phyloP scores from a whole-genome alignment of 2,113 vertebrate genomes.

The Manacus vitellinus region DNA sequence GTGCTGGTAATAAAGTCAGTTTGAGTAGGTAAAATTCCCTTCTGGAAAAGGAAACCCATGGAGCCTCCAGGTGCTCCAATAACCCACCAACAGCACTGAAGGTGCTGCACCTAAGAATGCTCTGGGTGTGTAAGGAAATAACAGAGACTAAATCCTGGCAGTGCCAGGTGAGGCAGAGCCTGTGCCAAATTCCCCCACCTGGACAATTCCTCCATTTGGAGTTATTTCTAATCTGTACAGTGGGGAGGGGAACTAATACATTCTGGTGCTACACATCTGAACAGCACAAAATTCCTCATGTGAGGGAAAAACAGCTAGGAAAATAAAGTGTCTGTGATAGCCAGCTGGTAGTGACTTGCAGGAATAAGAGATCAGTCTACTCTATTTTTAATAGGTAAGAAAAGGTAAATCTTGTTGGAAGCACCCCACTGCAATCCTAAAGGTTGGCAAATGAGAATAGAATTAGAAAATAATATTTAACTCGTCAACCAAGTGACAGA shows the following conservation, averaged over 20 bases:
- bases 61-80: neutral
- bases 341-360: neutral
- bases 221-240: neutral
- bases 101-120: accelerated
- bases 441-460: neutral
- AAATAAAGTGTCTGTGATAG: neutral
- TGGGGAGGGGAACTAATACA: neutral
- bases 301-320: neutral
- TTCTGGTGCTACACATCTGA: neutral
- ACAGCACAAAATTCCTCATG: neutral
- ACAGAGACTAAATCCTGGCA: neutral
- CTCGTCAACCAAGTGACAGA: neutral
- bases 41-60: neutral
- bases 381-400: neutral
- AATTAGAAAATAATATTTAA: neutral
- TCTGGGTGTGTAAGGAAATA: neutral
- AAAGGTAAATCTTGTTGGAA: neutral
- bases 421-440: neutral
- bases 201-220: neutral
- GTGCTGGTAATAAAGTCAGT: neutral
- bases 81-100: accelerated
- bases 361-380: neutral
- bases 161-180: neutral
- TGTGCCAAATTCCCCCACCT: neutral
- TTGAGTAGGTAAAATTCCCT: neutral